Evolutionary conservation across 2,888 invertebrate species (phyloP).

Genomic region (Stictocephala bisonia): DNA sequence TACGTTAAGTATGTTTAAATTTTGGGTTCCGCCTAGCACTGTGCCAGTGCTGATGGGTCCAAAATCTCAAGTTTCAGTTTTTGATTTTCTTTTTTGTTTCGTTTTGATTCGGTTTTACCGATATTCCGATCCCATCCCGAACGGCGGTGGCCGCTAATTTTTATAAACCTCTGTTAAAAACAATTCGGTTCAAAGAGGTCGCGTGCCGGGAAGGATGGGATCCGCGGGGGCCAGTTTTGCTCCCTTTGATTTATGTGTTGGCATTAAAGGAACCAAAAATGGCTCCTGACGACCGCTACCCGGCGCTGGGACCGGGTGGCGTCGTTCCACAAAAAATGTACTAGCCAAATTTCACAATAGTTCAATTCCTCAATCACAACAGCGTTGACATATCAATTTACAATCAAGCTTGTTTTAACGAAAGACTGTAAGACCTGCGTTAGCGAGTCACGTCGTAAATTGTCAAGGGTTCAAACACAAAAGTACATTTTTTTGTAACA

Average conservation of each 20-base stretch:
- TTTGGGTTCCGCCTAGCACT: constrained; percentile 44
- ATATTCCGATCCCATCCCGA: constrained; percentile 39
- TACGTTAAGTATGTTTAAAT: constrained; percentile 41
- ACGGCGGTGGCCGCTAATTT: constrained; percentile 31
- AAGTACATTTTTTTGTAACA: constrained; percentile 48
- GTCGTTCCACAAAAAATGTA: constrained; percentile 49
- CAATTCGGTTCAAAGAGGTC: constrained; percentile 17
- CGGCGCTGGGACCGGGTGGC: constrained; percentile 51
- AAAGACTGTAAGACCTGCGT: constrained; percentile 27
- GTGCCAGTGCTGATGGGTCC: constrained; percentile 33
- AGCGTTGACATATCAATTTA: constrained; percentile 32
- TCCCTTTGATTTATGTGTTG: constrained; percentile 52
- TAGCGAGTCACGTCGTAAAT: background rate
- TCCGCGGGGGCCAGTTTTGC: constrained; percentile 49
- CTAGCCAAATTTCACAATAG: constrained; percentile 29
- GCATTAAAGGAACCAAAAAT: constrained; percentile 51
- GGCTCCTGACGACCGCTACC: constrained; percentile 46
- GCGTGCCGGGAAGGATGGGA: constrained; percentile 35
- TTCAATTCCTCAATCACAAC: background rate
- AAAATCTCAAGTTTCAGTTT: background rate
- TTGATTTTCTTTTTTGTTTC: background rate
- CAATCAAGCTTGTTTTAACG: too few species aligned
- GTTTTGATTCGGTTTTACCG: constrained; percentile 31
- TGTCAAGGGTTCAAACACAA: constrained; percentile 34
- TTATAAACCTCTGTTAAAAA: constrained; percentile 6